A percentile compares a stretch with the other conserved stretches of the same genome.
These are phyloP conservation scores for Dendrolimus punctatus DNA, from an alignment of 1,140 invertebrate species.

Conservation along the genomic window DNA sequence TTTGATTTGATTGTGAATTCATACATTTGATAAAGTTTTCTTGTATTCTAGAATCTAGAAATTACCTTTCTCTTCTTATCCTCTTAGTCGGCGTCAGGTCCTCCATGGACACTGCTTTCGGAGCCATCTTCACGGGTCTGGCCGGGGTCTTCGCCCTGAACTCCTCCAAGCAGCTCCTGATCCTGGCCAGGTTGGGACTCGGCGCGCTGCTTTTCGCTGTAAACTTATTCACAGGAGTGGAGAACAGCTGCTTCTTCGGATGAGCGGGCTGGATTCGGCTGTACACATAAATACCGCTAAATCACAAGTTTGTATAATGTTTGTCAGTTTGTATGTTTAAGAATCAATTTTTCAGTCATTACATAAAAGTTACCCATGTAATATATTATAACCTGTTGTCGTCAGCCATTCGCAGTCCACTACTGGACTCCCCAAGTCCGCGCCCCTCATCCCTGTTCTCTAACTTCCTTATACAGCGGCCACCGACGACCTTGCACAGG, in stretches of 20 bases:
- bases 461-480: too few species aligned
- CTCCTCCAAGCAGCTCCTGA: conserved; percentile 46
- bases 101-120: conserved; percentile 57
- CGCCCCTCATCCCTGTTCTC: too few species aligned
- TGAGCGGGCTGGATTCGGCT: conserved; percentile 39
- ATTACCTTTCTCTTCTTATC: conserved; percentile 38
- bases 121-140: conserved; percentile 22
- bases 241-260: conserved; percentile 50
- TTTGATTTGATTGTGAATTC: too few species aligned
- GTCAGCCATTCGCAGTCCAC: too few species aligned
- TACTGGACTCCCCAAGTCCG: too few species aligned
- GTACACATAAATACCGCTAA: background rate
- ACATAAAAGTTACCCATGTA: too few species aligned
- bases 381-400: too few species aligned
- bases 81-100: conserved; percentile 51
- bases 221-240: conserved; percentile 53
- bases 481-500: too few species aligned
- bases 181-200: conserved; percentile 34
- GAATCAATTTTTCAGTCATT: too few species aligned
- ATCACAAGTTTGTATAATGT: too few species aligned
- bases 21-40: background rate
- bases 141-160: conserved; percentile 14
- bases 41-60: background rate
- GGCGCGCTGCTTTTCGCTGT: conserved; percentile 28
- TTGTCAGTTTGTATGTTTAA: too few species aligned